Conservation (phyloP, 1,140 invertebrate species). For the Gerris buenoi region DNA sequence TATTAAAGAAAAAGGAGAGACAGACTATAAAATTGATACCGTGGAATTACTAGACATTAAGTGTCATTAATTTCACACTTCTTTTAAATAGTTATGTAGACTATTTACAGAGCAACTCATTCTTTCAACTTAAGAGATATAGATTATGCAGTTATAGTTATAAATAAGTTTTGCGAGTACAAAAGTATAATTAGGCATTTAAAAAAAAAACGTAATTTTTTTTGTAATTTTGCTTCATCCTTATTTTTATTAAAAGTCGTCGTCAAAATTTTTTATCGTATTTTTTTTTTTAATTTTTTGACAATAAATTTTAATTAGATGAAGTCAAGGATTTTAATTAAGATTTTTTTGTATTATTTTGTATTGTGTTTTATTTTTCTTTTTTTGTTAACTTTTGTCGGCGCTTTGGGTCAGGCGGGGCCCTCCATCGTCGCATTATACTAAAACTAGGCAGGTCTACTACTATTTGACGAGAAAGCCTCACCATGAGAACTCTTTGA, state of each 20-base stretch:
- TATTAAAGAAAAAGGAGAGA: too few species aligned
- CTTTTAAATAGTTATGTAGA: too few species aligned
- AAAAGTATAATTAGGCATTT: too few species aligned
- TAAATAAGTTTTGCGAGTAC: too few species aligned
- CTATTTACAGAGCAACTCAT: too few species aligned
- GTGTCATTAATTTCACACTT: too few species aligned
- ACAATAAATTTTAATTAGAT: background rate
- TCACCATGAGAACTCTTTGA: background rate
- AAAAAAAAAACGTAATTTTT: too few species aligned
- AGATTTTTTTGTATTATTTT: background rate
- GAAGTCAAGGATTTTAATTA: background rate
- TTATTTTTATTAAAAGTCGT: background rate
- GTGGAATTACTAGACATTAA: too few species aligned
- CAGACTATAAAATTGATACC: too few species aligned
- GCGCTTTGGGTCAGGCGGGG: background rate
- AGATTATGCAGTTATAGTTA: too few species aligned
- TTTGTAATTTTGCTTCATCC: too few species aligned
- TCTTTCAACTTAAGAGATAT: too few species aligned
- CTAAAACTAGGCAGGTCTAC: background rate
- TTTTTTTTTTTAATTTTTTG: background rate
- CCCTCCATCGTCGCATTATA: background rate
- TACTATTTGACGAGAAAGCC: background rate
- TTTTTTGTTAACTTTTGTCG: background rate
- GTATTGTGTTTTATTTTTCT: background rate
- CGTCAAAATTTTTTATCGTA: background rate